Evolutionary conservation across 2,113 vertebrate genomes (phyloP).

Genomic region (Sula dactylatra): DNA sequence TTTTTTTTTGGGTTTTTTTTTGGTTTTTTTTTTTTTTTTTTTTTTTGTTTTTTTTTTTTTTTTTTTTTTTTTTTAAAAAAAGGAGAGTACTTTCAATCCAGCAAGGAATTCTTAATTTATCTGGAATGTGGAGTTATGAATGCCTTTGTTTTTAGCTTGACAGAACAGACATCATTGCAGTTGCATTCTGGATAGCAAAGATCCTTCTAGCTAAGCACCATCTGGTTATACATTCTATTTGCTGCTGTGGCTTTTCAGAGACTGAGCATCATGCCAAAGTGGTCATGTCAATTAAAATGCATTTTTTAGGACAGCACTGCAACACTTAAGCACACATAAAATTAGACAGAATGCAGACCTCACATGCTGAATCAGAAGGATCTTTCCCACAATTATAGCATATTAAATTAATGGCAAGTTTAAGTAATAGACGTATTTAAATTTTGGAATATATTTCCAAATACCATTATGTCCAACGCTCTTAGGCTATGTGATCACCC

Average conservation of each 20-base stretch:
- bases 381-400: not conserved
- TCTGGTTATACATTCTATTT: slow-evolving; percentile 58
- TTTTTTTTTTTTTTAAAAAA: not conserved
- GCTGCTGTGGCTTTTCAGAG: slow-evolving; percentile 55
- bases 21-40: no score
- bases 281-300: slow-evolving; percentile 24
- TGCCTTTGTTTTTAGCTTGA: slow-evolving; percentile 64
- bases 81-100: slow-evolving; percentile 25
- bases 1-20: no score
- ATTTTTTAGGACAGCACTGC: not conserved
- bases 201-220: slow-evolving; percentile 56
- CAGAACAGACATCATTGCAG: slow-evolving; percentile 37
- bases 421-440: slow-evolving; percentile 3
- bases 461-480: not conserved
- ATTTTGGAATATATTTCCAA: slow-evolving; percentile 26
- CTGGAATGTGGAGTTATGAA: slow-evolving; percentile 18
- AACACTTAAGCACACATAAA: not conserved
- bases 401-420: slow-evolving; percentile 7
- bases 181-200: slow-evolving; percentile 17
- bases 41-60: no score
- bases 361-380: not conserved
- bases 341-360: not conserved
- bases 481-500: not conserved
- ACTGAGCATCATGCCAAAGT: slow-evolving; percentile 39
- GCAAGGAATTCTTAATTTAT: slow-evolving; percentile 55